phyloP scores from a whole-genome alignment of 1,140 invertebrate species.

The Penaeus indicus region DNA sequence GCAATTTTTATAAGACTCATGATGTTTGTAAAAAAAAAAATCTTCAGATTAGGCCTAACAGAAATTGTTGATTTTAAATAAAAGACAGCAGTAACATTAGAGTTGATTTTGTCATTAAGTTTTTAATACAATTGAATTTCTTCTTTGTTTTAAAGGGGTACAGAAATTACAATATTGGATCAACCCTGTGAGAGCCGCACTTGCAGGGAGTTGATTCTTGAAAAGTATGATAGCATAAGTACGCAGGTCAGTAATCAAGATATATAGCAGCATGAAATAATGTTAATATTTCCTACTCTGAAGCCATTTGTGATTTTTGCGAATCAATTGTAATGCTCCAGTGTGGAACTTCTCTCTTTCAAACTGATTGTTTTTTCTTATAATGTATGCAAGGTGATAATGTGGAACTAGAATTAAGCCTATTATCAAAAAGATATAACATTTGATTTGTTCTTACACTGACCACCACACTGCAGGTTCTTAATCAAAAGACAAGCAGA shows the following conservation, averaged over 20 bases:
- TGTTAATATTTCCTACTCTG: background rate
- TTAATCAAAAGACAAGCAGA: slow-evolving; percentile 82
- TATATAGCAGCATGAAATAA: too few relatives aligned
- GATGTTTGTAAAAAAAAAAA: too few relatives aligned
- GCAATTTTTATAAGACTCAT: too few relatives aligned
- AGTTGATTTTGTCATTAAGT: background rate
- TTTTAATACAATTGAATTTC: background rate
- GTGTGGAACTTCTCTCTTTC: too few relatives aligned
- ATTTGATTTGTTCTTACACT: background rate
- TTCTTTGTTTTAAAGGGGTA: slow-evolving; percentile 67
- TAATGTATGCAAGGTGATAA: too few relatives aligned
- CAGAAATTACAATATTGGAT: slow-evolving; percentile 70
- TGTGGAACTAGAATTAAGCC: too few relatives aligned
- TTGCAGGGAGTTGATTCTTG: slow-evolving; percentile 85
- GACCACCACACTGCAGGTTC: slow-evolving; percentile 73
- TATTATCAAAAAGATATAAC: background rate
- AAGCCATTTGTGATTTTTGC: too few relatives aligned
- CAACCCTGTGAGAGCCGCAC: slow-evolving; percentile 86
- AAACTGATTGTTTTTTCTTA: too few relatives aligned
- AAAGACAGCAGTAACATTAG: too few relatives aligned
- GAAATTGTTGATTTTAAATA: too few relatives aligned
- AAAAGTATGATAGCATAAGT: slow-evolving; percentile 89
- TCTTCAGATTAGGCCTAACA: too few relatives aligned
- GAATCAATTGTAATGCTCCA: too few relatives aligned
- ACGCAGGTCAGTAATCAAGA: slow-evolving; percentile 67